Evolutionary conservation across 2,888 invertebrate genomes (phyloP).

Genomic region (Uropetala carovei): DNA sequence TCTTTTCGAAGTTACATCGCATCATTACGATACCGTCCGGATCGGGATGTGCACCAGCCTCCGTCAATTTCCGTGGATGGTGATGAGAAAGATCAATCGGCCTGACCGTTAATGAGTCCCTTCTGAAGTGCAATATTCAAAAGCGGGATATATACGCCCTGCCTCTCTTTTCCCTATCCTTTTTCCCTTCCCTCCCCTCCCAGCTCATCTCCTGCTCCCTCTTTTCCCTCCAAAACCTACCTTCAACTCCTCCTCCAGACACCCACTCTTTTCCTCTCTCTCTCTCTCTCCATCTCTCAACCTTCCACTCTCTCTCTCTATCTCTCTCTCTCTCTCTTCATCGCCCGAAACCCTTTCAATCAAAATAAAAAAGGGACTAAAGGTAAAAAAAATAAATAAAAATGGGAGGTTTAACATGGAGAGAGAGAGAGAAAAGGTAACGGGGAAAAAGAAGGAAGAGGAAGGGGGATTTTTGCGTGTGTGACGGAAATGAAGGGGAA

Average conservation of each 20-base stretch:
- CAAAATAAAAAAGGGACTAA: not conserved
- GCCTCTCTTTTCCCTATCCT: not conserved
- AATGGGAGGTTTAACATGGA: not conserved
- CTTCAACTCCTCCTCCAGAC: not conserved
- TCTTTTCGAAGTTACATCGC: not conserved
- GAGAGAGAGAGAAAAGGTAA: not conserved
- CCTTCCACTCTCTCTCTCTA: not conserved
- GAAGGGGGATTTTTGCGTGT: not conserved
- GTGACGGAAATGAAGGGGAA: not conserved
- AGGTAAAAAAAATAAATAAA: not conserved
- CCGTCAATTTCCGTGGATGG: not conserved
- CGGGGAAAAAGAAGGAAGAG: not conserved
- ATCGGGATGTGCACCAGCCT: not conserved
- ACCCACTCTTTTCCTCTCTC: not conserved
- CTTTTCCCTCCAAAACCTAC: not conserved
- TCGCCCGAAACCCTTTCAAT: constrained; percentile 25
- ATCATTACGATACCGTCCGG: constrained; percentile 1
- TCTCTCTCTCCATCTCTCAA: not conserved
- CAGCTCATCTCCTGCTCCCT: not conserved
- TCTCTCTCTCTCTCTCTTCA: not conserved
- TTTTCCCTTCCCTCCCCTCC: not conserved
- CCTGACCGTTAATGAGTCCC: not conserved
- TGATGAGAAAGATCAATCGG: not conserved
- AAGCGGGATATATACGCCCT: not conserved
- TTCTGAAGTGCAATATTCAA: constrained; percentile 18